A percentile compares a stretch with the other conserved stretches of the same genome.
Evolutionary conservation across 2,888 invertebrate genomes (phyloP).

Genomic region (Graphium colonna): DNA sequence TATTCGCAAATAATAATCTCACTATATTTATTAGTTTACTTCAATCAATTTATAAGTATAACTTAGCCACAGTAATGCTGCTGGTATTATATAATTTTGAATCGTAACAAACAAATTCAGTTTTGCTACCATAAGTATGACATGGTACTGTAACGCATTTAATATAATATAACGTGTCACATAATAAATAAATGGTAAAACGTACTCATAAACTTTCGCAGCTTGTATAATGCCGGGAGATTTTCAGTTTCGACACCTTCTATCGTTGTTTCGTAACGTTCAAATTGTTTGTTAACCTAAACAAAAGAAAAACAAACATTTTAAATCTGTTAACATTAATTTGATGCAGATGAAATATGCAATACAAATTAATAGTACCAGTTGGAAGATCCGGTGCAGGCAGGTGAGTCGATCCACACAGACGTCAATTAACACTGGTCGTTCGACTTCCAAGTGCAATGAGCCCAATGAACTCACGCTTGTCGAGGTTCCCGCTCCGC

Average conservation of each 20-base stretch:
- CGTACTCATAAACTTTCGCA: constrained; percentile 41
- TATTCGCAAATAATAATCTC: too few relatives aligned
- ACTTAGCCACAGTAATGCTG: background rate
- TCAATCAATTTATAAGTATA: background rate
- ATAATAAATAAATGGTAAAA: background rate
- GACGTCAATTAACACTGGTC: constrained; percentile 53
- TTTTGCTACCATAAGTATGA: background rate
- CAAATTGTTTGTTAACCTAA: constrained; percentile 24
- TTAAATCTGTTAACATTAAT: constrained; percentile 23
- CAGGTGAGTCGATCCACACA: constrained; percentile 44
- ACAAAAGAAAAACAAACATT: background rate
- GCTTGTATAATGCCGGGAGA: constrained; percentile 31
- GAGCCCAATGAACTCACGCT: constrained; percentile 33
- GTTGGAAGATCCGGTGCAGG: constrained; percentile 36
- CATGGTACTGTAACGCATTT: background rate
- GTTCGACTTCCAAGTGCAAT: constrained; percentile 50
- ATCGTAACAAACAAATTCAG: too few relatives aligned
- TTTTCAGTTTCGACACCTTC: background rate
- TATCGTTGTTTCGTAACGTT: background rate
- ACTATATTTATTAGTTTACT: background rate
- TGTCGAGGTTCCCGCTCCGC: constrained; percentile 4
- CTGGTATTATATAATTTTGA: too few relatives aligned
- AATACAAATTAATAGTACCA: constrained; percentile 33
- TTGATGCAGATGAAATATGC: background rate
- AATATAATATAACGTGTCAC: background rate